phyloP scores from a whole-genome alignment of 2,797 vertebrate genomes.

The Mionectes olivaceus region DNA sequence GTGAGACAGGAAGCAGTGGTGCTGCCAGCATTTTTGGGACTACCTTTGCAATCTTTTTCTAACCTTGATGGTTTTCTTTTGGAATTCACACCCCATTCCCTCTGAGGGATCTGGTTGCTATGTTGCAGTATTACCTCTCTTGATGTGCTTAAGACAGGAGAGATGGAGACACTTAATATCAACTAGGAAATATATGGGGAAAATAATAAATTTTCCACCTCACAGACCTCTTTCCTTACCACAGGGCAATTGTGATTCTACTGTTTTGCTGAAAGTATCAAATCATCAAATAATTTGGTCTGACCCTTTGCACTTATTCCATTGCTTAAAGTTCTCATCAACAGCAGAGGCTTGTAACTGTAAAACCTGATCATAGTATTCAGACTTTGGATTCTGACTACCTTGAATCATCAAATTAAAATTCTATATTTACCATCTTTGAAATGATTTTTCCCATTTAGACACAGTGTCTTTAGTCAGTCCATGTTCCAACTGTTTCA shows the following conservation, averaged over 20 bases:
- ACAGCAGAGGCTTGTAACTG: neutral
- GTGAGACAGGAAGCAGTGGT: neutral
- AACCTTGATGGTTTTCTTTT: neutral
- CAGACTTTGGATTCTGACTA: neutral
- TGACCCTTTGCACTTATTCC: neutral
- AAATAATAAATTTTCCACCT: neutral
- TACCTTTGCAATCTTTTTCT: neutral
- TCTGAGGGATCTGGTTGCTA: neutral
- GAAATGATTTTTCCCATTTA: conserved; percentile 36
- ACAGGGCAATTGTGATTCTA: neutral
- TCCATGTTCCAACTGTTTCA: conserved; percentile 76
- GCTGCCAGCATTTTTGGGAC: neutral
- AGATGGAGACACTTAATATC: neutral
- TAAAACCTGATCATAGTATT: neutral
- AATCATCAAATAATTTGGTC: neutral
- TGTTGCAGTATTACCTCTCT: neutral
- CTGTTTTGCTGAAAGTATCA: neutral
- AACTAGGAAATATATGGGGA: neutral
- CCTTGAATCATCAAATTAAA: neutral
- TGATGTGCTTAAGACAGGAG: neutral
- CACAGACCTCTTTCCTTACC: neutral
- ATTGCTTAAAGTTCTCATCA: neutral
- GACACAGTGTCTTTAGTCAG: conserved; percentile 72
- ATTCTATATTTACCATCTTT: neutral
- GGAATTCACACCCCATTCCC: neutral